Percentiles rank a stretch among this genome's conserved stretches.
phyloP scores from a whole-genome alignment of 2,888 invertebrate genomes.

The Apodemia zela region DNA sequence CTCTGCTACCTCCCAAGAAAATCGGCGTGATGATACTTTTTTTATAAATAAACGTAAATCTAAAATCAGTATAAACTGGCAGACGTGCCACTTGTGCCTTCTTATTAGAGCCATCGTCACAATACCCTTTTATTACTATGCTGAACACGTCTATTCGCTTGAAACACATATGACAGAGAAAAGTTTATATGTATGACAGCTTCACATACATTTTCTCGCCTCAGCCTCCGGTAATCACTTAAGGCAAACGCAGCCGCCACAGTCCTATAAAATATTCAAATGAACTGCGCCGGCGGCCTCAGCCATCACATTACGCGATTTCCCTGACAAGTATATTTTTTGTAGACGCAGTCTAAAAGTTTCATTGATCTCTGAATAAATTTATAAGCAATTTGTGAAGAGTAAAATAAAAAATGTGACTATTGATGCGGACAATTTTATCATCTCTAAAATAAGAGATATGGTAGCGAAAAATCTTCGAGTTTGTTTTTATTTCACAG shows the following conservation, averaged over 20 bases:
- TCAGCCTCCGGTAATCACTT: constrained; percentile 36
- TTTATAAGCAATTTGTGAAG: neutral
- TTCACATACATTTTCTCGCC: constrained; percentile 21
- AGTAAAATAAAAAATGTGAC: neutral
- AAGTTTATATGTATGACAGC: constrained; percentile 4
- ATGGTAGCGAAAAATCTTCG: too few relatives aligned
- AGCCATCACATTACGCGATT: constrained; percentile 48
- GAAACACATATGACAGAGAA: neutral
- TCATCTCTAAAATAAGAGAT: too few relatives aligned
- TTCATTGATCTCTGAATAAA: constrained; percentile 21
- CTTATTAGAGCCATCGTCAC: neutral
- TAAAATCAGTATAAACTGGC: neutral
- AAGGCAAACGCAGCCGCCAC: constrained; percentile 39
- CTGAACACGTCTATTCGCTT: neutral
- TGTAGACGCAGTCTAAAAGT: constrained; percentile 13
- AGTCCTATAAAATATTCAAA: constrained; percentile 55
- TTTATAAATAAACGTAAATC: too few relatives aligned
- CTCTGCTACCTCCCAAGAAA: too few relatives aligned
- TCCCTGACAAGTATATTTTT: constrained; percentile 36
- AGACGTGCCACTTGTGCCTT: neutral
- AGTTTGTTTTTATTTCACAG: too few relatives aligned
- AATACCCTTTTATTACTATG: neutral
- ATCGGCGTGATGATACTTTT: too few relatives aligned
- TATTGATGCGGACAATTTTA: too few relatives aligned
- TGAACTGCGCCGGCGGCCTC: constrained; percentile 44